Percentiles rank a stretch among this genome's conserved stretches.
phyloP scores from a whole-genome alignment of 2,888 invertebrate genomes.

The Rhagonycha fulva region DNA sequence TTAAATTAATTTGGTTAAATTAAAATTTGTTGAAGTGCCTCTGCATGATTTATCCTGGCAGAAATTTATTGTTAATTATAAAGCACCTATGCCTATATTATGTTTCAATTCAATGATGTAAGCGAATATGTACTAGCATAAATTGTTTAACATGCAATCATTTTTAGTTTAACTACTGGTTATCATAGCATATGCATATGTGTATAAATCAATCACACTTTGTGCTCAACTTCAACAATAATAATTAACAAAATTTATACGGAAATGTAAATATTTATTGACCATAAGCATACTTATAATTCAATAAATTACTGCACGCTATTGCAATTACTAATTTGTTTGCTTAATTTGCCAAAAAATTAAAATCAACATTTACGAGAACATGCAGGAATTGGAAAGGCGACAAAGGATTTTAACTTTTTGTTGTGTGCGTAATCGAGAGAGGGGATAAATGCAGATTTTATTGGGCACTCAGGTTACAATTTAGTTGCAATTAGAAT shows the following conservation, averaged over 20 bases:
- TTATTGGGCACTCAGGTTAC: too few species aligned
- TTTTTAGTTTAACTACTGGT: background rate
- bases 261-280: background rate
- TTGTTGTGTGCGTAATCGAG: background rate
- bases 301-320: background rate
- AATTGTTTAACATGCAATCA: background rate
- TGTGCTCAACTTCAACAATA: background rate
- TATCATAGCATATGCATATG: background rate
- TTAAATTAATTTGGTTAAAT: too few species aligned
- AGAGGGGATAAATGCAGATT: background rate
- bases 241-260: background rate
- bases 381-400: too few species aligned
- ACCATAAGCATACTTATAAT: background rate
- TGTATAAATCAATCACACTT: background rate
- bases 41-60: too few species aligned
- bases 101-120: too few species aligned
- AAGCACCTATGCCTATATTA: too few species aligned
- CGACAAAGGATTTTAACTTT: too few species aligned
- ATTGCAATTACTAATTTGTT: background rate
- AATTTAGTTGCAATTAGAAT: background rate
- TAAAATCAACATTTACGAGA: too few species aligned
- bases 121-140: too few species aligned
- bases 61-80: too few species aligned
- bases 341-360: background rate
- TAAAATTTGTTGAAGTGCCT: too few species aligned